A percentile compares a stretch with the other conserved stretches of the same genome.
Evolutionary conservation across 2,797 vertebrate genomes (phyloP).

Genomic region (Semotilus atromaculatus): DNA sequence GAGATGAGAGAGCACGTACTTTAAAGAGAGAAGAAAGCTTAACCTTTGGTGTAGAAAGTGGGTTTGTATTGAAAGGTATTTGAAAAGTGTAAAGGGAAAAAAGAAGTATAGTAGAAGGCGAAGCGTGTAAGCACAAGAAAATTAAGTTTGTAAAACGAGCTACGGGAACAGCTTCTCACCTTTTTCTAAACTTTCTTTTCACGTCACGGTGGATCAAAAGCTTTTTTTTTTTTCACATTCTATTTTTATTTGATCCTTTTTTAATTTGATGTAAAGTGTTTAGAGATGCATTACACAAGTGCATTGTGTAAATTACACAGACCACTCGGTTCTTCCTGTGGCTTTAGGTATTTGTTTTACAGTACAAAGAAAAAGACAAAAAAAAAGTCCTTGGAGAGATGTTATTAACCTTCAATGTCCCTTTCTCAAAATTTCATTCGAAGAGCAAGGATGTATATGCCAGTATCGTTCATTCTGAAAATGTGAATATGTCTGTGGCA

Average conservation of each 20-base stretch:
- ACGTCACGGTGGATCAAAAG: constrained; percentile 86
- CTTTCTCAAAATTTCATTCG: constrained; percentile 79
- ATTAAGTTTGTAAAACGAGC: constrained; percentile 70
- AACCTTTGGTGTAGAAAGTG: constrained; percentile 69
- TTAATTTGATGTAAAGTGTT: constrained; percentile 89
- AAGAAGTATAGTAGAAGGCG: constrained; percentile 55
- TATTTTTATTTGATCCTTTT: constrained; percentile 70
- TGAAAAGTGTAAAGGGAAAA: constrained; percentile 68
- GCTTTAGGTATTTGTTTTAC: constrained; percentile 86
- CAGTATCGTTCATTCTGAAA: constrained; percentile 89
- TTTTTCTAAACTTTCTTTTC: constrained; percentile 72
- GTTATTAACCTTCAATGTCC: constrained; percentile 84
- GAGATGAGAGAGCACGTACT: constrained; percentile 71
- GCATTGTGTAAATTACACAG: constrained; percentile 96
- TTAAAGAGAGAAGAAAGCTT: constrained; percentile 62
- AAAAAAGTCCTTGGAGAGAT: constrained; percentile 77
- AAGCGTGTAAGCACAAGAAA: constrained; percentile 80
- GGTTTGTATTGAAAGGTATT: constrained; percentile 64
- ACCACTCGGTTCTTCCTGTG: constrained; percentile 86
- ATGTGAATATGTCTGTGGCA: constrained; percentile 89
- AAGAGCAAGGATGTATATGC: constrained; percentile 83
- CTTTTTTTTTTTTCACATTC: constrained; percentile 78
- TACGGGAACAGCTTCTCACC: constrained; percentile 86
- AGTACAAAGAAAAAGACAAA: constrained; percentile 67
- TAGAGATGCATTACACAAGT: constrained; percentile 74